Conservation (phyloP, 2,113 vertebrate species). For the Thamnaconus septentrionalis region DNA sequence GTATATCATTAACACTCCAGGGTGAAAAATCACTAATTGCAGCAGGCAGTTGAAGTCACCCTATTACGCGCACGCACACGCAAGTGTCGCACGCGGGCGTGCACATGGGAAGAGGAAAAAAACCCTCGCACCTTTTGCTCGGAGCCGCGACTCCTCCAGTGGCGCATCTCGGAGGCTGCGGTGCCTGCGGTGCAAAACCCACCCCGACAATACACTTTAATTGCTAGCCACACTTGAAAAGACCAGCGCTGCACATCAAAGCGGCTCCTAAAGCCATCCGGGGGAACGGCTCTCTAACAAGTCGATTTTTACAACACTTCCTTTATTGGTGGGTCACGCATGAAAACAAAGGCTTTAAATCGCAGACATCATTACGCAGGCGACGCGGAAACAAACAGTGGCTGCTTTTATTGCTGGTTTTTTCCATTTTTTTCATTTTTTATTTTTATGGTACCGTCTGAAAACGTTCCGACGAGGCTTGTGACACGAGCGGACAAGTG, state of each 20-base stretch:
- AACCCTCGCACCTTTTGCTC: slow-evolving; percentile 61
- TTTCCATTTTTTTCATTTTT: slow-evolving; percentile 1
- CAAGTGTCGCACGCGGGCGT: slow-evolving; percentile 58
- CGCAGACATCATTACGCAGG: slow-evolving; percentile 33
- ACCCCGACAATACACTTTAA: slow-evolving; percentile 63
- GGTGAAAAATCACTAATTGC: slow-evolving; percentile 65
- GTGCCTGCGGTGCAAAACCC: slow-evolving; percentile 50
- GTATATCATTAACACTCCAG: slow-evolving; percentile 55
- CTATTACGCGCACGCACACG: slow-evolving; percentile 27
- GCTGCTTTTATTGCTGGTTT: slow-evolving; percentile 20
- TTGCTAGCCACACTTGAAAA: slow-evolving; percentile 67
- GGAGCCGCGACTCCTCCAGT: slow-evolving; percentile 45
- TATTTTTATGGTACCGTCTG: slow-evolving; percentile 3
- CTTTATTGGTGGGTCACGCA: slow-evolving; percentile 62
- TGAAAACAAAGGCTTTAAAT: slow-evolving; percentile 61
- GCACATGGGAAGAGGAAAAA: slow-evolving; percentile 32
- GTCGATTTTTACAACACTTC: slow-evolving; percentile 72
- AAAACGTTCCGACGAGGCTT: background rate
- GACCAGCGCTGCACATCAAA: slow-evolving; percentile 73
- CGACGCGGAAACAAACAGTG: slow-evolving; percentile 19
- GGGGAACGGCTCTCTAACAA: slow-evolving; percentile 62
- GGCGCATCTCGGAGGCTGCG: slow-evolving; percentile 28
- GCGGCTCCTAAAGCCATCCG: slow-evolving; percentile 62
- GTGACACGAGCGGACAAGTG: background rate
- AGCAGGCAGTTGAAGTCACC: slow-evolving; percentile 47